These are phyloP conservation scores for Notoglanidium macrostoma DNA, from an alignment of 2,797 vertebrate species.

Conservation along the genomic window DNA sequence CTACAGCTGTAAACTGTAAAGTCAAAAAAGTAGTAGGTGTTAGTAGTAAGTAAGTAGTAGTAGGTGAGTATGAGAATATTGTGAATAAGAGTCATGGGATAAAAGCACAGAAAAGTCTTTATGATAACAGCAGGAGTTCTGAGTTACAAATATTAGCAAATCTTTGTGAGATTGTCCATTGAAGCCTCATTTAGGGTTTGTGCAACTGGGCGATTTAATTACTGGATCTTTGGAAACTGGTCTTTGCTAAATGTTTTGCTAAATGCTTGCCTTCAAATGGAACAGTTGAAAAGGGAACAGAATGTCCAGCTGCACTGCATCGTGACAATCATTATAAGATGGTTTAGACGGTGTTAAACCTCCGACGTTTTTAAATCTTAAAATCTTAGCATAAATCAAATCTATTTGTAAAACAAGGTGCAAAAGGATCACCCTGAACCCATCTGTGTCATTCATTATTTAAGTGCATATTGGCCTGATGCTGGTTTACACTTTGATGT, in stretches of 20 bases:
- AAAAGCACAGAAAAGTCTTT: background rate
- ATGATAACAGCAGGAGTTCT: background rate
- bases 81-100: background rate
- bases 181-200: background rate
- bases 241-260: background rate
- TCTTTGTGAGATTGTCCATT: background rate
- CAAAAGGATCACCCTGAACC: slow-evolving; percentile 55
- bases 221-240: background rate
- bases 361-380: background rate
- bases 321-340: no score
- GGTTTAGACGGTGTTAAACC: background rate
- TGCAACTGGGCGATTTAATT: background rate
- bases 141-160: background rate
- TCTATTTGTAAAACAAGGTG: background rate
- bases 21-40: background rate
- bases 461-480: slow-evolving; percentile 60
- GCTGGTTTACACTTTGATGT: slow-evolving; percentile 68
- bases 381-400: background rate
- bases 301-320: background rate
- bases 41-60: background rate
- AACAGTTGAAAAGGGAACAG: background rate
- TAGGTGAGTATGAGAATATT: background rate
- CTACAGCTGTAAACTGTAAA: background rate
- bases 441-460: slow-evolving; percentile 66
- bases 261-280: background rate